Evolutionary conservation across 2,797 vertebrate species (phyloP).

Genomic region (Peromyscus eremicus): DNA sequence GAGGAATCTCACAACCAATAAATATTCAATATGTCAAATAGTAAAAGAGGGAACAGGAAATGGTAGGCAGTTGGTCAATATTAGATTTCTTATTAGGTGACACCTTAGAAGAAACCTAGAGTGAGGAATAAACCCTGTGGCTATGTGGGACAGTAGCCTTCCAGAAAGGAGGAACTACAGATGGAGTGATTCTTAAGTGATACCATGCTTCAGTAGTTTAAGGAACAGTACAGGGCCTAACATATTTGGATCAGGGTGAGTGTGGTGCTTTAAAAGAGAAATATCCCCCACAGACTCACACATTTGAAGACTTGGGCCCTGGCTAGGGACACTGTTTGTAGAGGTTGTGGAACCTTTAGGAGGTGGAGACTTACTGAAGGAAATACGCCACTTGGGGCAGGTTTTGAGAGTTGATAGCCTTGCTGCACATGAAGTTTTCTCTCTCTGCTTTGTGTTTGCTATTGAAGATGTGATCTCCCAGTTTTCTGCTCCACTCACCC

Average conservation of each 20-base stretch:
- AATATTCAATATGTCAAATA: background rate
- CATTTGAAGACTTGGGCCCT: background rate
- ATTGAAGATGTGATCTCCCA: background rate
- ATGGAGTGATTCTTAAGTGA: background rate
- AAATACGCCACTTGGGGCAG: background rate
- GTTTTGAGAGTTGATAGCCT: background rate
- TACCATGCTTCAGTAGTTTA: constrained; percentile 12
- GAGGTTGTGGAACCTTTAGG: background rate
- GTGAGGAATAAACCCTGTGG: constrained; percentile 24
- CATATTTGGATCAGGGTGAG: background rate
- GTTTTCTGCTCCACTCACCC: background rate
- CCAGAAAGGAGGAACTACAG: constrained; percentile 14
- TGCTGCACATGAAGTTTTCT: background rate
- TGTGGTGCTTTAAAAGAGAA: background rate
- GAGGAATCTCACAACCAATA: background rate
- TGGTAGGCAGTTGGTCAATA: constrained; percentile 45
- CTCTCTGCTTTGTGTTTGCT: background rate
- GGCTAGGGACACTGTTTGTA: background rate
- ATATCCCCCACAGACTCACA: background rate
- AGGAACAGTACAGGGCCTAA: background rate
- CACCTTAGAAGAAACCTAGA: constrained; percentile 28
- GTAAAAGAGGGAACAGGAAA: constrained; percentile 3
- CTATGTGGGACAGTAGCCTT: constrained; percentile 37
- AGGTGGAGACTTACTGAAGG: background rate
- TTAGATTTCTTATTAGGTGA: constrained; percentile 34